Percentiles rank a stretch among this genome's conserved stretches.
phyloP scores from a whole-genome alignment of 1,140 invertebrate species.

The Trichoplusia ni region DNA sequence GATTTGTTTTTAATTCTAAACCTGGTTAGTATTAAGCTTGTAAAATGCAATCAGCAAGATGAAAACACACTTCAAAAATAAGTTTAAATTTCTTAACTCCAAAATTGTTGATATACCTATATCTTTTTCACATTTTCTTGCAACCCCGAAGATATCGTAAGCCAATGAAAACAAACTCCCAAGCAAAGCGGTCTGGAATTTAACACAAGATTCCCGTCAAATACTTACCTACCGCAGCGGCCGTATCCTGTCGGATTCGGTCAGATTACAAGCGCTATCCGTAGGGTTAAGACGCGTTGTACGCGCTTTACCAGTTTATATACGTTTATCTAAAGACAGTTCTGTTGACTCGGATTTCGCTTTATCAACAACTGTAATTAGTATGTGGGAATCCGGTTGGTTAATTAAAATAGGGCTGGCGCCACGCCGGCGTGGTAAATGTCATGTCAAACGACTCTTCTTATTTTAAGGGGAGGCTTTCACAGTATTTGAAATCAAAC shows the following conservation, averaged over 20 bases:
- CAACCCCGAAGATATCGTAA: conserved; percentile 13
- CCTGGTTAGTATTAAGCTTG: too few relatives aligned
- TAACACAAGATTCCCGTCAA: conserved; percentile 47
- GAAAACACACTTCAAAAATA: too few relatives aligned
- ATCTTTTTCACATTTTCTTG: neutral
- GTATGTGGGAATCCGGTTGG: conserved; percentile 19
- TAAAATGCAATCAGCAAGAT: too few relatives aligned
- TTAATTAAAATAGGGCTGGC: conserved; percentile 23
- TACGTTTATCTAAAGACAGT: conserved; percentile 40
- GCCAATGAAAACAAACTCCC: conserved; percentile 34
- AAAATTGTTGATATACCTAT: too few relatives aligned
- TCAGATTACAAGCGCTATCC: conserved; percentile 55
- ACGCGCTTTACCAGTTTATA: conserved; percentile 28
- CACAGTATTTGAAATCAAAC: too few relatives aligned
- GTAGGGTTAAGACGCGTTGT: conserved; percentile 31
- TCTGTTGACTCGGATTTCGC: conserved; percentile 42
- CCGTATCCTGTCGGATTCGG: conserved; percentile 53
- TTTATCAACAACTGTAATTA: conserved; percentile 30
- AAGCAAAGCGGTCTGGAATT: conserved; percentile 49
- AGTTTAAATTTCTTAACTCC: too few relatives aligned
- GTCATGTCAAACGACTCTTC: conserved; percentile 12
- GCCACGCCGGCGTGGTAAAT: conserved; percentile 15
- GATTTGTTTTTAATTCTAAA: too few relatives aligned
- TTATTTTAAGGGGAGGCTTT: conserved; percentile 2
- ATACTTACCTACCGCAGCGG: conserved; percentile 71